A percentile compares a stretch with the other conserved stretches of the same genome.
phyloP scores from a whole-genome alignment of 2,113 vertebrate genomes.

The Chlorodrepanis virens region DNA sequence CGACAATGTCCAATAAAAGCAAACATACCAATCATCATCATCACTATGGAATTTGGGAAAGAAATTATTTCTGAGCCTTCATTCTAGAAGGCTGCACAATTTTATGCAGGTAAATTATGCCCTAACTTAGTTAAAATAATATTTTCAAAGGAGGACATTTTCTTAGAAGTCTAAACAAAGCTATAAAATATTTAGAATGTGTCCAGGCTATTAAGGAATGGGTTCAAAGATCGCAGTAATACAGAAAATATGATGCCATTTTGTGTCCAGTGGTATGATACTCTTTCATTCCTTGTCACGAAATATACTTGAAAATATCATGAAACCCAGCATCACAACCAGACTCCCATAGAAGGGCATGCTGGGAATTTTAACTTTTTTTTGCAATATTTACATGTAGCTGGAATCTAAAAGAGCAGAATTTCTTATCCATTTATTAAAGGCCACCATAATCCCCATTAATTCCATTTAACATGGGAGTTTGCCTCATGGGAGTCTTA shows the following conservation, averaged over 20 bases:
- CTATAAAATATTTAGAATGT: neutral
- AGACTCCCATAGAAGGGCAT: fast-evolving
- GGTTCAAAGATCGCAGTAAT: neutral
- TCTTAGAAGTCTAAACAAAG: neutral
- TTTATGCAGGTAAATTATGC: neutral
- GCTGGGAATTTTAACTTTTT: neutral
- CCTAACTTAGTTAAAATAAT: neutral
- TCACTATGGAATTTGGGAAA: neutral
- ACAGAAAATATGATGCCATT: neutral
- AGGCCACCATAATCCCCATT: neutral
- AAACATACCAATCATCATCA: neutral
- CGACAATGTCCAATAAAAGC: neutral
- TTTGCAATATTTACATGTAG: neutral
- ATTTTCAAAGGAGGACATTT: neutral
- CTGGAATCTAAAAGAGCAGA: neutral
- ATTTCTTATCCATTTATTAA: neutral
- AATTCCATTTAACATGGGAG: neutral
- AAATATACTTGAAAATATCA: neutral
- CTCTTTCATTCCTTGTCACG: neutral
- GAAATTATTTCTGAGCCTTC: neutral
- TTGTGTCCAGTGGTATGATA: neutral
- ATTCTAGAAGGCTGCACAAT: neutral
- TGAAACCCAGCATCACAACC: neutral
- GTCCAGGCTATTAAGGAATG: neutral
- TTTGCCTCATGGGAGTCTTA: neutral